Evolutionary conservation across 1,140 invertebrate genomes (phyloP).

Genomic region (Bombus difficillimus): DNA sequence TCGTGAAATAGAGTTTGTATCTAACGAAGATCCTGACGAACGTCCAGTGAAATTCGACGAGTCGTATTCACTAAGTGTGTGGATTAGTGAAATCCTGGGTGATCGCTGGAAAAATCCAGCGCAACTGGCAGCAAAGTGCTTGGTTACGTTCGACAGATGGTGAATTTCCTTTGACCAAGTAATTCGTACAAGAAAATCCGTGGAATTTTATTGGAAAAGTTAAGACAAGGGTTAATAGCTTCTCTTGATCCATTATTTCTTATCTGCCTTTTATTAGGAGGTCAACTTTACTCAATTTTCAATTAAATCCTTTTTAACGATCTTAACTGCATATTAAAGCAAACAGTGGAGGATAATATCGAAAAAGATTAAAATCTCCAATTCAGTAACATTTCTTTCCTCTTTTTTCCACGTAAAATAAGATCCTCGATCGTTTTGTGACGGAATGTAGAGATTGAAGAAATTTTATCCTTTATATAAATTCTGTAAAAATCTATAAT

Average conservation of each 20-base stretch:
- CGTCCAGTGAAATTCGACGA: neutral
- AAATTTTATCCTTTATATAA: no score
- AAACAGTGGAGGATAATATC: no score
- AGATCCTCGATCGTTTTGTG: no score
- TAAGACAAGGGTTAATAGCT: neutral
- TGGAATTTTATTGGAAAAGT: neutral
- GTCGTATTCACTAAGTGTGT: neutral
- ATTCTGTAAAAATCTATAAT: no score
- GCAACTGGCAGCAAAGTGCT: neutral
- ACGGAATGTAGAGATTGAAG: no score
- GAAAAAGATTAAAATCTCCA: no score
- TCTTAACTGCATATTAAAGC: no score
- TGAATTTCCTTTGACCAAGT: neutral
- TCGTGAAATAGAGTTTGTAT: neutral
- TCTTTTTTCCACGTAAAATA: no score
- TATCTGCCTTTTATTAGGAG: neutral
- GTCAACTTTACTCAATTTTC: neutral
- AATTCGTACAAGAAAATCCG: neutral
- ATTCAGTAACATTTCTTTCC: no score
- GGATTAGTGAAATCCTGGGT: neutral
- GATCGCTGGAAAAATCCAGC: neutral
- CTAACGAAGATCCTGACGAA: conserved; percentile 4
- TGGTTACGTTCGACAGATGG: conserved; percentile 1
- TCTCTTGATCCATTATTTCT: neutral
- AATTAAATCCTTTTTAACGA: neutral